A percentile compares a stretch with the other conserved stretches of the same genome.
Conservation (phyloP, 2,888 invertebrate genomes). For the Venusia cambrica region DNA sequence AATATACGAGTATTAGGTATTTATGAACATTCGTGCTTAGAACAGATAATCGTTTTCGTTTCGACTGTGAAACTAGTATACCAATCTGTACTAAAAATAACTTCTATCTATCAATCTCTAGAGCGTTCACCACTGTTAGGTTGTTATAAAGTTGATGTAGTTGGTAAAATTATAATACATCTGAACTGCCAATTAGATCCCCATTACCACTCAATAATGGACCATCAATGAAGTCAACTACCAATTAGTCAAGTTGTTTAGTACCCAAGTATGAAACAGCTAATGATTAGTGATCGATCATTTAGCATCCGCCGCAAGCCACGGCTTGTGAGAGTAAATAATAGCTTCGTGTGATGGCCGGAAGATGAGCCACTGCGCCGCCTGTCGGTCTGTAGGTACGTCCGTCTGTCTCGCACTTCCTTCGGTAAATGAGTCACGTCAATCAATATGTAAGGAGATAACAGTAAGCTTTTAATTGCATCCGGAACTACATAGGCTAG, state of each 20-base stretch:
- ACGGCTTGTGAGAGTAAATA: conserved; percentile 24
- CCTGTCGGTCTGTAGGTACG: conserved; percentile 19
- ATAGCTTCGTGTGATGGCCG: conserved; percentile 31
- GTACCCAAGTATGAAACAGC: conserved; percentile 16
- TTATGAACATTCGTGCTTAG: no score
- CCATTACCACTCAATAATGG: conserved; percentile 2
- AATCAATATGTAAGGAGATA: conserved; percentile 29
- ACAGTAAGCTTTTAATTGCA: conserved; percentile 16
- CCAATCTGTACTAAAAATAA: no score
- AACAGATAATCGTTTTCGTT: no score
- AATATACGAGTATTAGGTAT: no score
- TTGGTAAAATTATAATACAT: neutral
- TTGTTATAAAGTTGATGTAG: no score
- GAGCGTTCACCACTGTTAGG: no score
- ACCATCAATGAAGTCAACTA: conserved; percentile 8
- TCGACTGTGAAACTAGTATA: no score
- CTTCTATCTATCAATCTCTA: no score
- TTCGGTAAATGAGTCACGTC: conserved; percentile 30
- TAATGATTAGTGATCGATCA: conserved; percentile 27
- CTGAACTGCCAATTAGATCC: conserved; percentile 4
- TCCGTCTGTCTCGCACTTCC: conserved; percentile 25
- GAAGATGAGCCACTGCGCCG: conserved; percentile 23
- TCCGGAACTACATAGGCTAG: conserved; percentile 9
- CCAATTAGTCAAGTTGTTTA: conserved; percentile 16
- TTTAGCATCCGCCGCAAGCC: conserved; percentile 25